Evolutionary conservation across 2,888 invertebrate species (phyloP).

Genomic region (Tolmerus cingulatus): DNA sequence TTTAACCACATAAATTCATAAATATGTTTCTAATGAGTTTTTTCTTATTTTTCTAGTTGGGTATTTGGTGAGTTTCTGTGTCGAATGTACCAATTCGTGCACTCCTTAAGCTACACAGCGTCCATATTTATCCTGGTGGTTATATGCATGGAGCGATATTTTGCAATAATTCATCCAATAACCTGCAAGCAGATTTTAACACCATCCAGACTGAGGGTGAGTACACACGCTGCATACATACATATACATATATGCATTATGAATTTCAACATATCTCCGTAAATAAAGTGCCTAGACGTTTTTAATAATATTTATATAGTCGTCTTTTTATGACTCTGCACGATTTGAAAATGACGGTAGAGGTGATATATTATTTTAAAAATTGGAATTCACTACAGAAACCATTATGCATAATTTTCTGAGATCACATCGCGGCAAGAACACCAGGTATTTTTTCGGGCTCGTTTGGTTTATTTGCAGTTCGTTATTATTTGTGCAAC

Average conservation of each 20-base stretch:
- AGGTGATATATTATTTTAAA: neutral
- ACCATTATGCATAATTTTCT: neutral
- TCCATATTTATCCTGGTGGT: conserved; percentile 90
- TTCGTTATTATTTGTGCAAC: neutral
- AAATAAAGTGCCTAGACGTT: neutral
- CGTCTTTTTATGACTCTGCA: neutral
- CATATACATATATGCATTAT: too few relatives aligned
- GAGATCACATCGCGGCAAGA: neutral
- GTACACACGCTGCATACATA: conserved; percentile 56
- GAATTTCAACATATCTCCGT: neutral
- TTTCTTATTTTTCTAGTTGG: conserved; percentile 71
- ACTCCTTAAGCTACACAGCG: conserved; percentile 87
- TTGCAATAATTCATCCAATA: conserved; percentile 86
- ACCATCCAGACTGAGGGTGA: conserved; percentile 76
- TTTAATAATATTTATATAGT: too few relatives aligned
- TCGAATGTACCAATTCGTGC: conserved; percentile 90
- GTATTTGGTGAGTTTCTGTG: conserved; percentile 85
- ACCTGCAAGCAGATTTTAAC: conserved; percentile 85
- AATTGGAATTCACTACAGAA: neutral
- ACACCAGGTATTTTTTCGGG: neutral
- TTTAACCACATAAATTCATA: neutral
- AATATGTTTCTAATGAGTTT: neutral
- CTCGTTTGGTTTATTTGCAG: neutral
- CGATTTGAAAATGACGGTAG: neutral
- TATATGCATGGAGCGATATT: conserved; percentile 85